Conservation (phyloP, 1,140 invertebrate species). For the Laupala kohalensis region DNA sequence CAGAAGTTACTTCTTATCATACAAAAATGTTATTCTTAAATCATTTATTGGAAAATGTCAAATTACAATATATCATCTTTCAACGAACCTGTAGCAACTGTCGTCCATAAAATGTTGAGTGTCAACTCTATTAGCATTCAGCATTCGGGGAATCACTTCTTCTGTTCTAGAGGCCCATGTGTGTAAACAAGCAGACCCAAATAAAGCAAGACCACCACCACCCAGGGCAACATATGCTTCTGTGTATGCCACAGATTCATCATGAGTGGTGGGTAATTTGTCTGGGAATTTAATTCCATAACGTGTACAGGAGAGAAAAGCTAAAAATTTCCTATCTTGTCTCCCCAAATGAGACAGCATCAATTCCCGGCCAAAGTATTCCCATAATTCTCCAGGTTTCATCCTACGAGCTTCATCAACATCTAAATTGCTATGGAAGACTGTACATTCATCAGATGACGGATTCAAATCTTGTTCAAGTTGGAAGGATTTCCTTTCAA, state of each 20-base stretch:
- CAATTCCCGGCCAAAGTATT: constrained; percentile 61
- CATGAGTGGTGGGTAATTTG: constrained; percentile 40
- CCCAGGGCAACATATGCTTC: constrained; percentile 79
- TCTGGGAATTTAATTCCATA: constrained; percentile 41
- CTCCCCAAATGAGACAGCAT: constrained; percentile 50
- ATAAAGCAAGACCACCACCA: constrained; percentile 77
- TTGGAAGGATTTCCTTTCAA: constrained; percentile 68
- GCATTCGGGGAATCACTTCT: constrained; percentile 47
- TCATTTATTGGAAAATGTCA: background rate
- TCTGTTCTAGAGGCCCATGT: constrained; percentile 69
- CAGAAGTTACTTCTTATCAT: no score
- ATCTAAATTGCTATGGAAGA: constrained; percentile 56
- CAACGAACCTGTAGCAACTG: constrained; percentile 57
- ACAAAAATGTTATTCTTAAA: no score
- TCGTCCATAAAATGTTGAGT: constrained; percentile 66
- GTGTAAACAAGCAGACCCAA: constrained; percentile 80
- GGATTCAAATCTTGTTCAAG: constrained; percentile 47
- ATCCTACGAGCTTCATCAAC: constrained; percentile 55
- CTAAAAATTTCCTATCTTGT: constrained; percentile 68
- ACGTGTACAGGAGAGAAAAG: constrained; percentile 75
- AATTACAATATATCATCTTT: background rate
- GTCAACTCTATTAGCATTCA: constrained; percentile 48
- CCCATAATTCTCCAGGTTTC: constrained; percentile 71
- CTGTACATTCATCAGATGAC: constrained; percentile 40
- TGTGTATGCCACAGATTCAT: constrained; percentile 57